These are phyloP conservation scores for Halcyon smyrnensis DNA, from an alignment of 2,797 vertebrate species.

Conservation along the genomic window DNA sequence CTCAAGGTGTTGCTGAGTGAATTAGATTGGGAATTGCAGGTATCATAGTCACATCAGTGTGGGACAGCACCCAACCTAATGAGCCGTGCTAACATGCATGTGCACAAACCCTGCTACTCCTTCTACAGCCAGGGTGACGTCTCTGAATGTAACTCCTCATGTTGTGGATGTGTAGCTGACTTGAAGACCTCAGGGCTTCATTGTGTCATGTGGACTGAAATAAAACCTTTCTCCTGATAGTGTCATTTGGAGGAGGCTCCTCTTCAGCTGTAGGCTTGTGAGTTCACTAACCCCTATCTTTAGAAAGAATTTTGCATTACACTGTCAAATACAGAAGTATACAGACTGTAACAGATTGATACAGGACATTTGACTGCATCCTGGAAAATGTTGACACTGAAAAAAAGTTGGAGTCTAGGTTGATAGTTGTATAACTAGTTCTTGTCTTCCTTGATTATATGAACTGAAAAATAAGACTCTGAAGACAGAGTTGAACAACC, in stretches of 20 bases:
- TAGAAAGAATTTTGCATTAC: background rate
- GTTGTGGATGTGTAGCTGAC: background rate
- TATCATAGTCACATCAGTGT: background rate
- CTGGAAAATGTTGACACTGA: background rate
- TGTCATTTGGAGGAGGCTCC: background rate
- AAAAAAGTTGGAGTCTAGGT: background rate
- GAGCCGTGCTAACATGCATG: accelerated
- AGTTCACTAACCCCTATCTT: background rate
- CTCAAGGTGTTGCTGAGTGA: background rate
- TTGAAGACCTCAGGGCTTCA: background rate
- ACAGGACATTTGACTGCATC: background rate
- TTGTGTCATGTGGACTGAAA: background rate
- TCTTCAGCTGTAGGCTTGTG: background rate
- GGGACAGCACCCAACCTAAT: accelerated
- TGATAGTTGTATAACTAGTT: background rate
- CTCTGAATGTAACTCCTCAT: background rate
- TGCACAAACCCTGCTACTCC: background rate
- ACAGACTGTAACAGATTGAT: background rate
- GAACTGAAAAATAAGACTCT: background rate
- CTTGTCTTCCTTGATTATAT: background rate
- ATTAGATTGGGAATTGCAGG: background rate
- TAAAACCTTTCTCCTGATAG: background rate
- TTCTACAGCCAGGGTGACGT: background rate
- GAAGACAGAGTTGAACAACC: background rate
- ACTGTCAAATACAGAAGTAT: background rate